Evolutionary conservation across 2,888 invertebrate species (phyloP).

Genomic region (Hydraecia micacea): DNA sequence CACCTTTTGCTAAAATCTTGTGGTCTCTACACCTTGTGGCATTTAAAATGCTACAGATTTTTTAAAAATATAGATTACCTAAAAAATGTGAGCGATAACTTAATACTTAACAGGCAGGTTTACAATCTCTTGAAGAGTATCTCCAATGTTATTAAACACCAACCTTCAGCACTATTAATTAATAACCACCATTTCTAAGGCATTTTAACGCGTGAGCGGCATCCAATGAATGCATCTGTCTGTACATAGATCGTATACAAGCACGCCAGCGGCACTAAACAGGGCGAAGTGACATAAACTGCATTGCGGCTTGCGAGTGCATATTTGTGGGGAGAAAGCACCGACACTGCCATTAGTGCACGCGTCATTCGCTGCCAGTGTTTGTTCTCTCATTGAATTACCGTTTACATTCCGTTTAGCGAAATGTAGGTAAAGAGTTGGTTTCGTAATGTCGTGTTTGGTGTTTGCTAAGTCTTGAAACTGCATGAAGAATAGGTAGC

Average conservation of each 20-base stretch:
- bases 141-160: background rate
- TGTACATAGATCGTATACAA: conserved; percentile 21
- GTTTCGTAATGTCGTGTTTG: conserved; percentile 35
- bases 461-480: conserved; percentile 4
- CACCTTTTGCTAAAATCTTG: background rate
- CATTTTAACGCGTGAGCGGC: background rate
- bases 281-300: conserved; percentile 73
- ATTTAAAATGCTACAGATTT: background rate
- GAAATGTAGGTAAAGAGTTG: conserved; percentile 45
- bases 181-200: background rate
- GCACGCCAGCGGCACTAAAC: conserved; percentile 60
- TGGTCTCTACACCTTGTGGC: background rate
- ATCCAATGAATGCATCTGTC: conserved; percentile 21
- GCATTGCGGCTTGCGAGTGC: conserved; percentile 78
- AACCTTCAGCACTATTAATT: background rate
- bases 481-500: background rate
- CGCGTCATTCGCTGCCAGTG: conserved; percentile 71
- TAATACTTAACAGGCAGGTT: background rate
- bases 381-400: conserved; percentile 71
- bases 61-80: background rate
- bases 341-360: conserved; percentile 72
- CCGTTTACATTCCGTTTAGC: conserved; percentile 46
- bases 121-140: background rate
- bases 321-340: conserved; percentile 73
- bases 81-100: background rate